These are phyloP conservation scores for Accipiter cooperii DNA, from an alignment of 2,113 vertebrate species.

Conservation along the genomic window DNA sequence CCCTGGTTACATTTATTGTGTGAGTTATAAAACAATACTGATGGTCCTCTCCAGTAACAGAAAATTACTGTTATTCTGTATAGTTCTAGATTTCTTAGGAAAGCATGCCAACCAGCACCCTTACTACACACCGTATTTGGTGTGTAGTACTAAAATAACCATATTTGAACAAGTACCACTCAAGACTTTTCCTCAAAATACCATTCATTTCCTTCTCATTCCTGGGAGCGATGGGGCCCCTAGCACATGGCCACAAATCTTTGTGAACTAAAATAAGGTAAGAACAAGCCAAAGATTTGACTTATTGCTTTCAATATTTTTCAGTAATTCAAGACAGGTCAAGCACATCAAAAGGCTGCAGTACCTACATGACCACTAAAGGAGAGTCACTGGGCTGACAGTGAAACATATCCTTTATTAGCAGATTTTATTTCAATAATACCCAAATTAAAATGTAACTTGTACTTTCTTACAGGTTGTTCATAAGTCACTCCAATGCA, in stretches of 20 bases:
- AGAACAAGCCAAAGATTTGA: not conserved
- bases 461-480: not conserved
- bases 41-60: not conserved
- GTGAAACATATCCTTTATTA: not conserved
- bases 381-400: not conserved
- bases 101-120: not conserved
- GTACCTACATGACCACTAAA: not conserved
- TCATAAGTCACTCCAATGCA: not conserved
- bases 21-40: not conserved
- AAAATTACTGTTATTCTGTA: not conserved
- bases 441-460: not conserved
- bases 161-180: not conserved
- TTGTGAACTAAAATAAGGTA: not conserved
- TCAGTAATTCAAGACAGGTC: not conserved
- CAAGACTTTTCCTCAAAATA: not conserved
- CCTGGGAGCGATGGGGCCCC: fast-evolving
- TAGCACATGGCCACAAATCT: not conserved
- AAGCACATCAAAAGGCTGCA: not conserved
- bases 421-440: not conserved
- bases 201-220: not conserved
- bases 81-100: not conserved
- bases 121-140: not conserved
- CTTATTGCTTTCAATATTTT: not conserved
- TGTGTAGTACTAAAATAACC: not conserved
- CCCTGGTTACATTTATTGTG: not conserved